Percentiles rank a stretch among this genome's conserved stretches.
phyloP scores from a whole-genome alignment of 30 jellyfish, hydroid and myxozoan genomes.

The Nemopilema nomurai region DNA sequence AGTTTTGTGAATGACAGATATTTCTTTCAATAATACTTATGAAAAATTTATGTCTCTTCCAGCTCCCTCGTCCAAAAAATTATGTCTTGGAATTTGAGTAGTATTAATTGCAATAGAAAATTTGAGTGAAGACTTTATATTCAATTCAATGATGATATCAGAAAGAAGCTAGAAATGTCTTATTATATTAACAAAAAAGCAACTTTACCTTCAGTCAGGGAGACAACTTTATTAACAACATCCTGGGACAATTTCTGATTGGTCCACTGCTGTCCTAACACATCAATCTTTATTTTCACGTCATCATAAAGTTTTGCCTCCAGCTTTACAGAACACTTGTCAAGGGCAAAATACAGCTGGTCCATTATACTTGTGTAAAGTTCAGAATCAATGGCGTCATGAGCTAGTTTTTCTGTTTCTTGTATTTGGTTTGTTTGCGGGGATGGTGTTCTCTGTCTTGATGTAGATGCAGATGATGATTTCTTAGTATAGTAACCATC shows the following conservation, averaged over 20 bases:
- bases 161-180: neutral
- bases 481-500: slow-evolving; percentile 72
- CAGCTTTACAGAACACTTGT: slow-evolving; percentile 21
- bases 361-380: slow-evolving; percentile 10
- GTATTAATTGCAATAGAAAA: no score
- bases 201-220: slow-evolving; percentile 50
- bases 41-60: no score
- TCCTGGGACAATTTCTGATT: slow-evolving; percentile 21
- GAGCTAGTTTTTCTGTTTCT: neutral
- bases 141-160: neutral
- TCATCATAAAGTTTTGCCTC: slow-evolving; percentile 41
- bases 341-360: slow-evolving; percentile 40
- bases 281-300: slow-evolving; percentile 33
- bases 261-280: slow-evolving; percentile 42
- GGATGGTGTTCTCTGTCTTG: slow-evolving; percentile 75
- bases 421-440: slow-evolving; percentile 2
- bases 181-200: neutral
- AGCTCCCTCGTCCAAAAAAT: no score
- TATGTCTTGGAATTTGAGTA: no score
- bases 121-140: neutral
- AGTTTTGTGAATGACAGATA: no score
- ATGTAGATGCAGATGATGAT: slow-evolving; percentile 59
- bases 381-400: neutral
- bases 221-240: slow-evolving; percentile 26
- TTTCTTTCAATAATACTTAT: no score